Conservation (phyloP, 1,140 invertebrate species). For the Drosophila nebulosa region DNA sequence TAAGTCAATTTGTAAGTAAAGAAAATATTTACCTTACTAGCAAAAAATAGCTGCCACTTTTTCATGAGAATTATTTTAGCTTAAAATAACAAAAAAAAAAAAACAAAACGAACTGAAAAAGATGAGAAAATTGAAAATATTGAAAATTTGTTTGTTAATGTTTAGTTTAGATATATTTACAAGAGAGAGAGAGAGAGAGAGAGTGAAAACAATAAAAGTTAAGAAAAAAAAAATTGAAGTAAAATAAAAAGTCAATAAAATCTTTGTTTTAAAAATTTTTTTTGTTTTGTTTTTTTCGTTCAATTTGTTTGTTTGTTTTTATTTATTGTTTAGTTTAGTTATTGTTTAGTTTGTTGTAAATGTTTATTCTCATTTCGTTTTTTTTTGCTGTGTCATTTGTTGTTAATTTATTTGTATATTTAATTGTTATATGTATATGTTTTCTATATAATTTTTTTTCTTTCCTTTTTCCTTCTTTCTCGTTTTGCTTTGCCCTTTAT, state of each 20-base stretch:
- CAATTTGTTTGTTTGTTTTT: slow-evolving; percentile 44
- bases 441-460: slow-evolving; percentile 47
- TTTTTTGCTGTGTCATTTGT: slow-evolving; percentile 56
- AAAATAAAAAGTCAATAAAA: slow-evolving; percentile 70
- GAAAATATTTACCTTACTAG: slow-evolving; percentile 80
- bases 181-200: too few species aligned
- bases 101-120: not conserved
- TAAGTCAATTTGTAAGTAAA: slow-evolving; percentile 74
- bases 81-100: slow-evolving; percentile 36
- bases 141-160: not conserved
- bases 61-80: slow-evolving; percentile 80
- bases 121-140: too few species aligned
- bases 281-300: slow-evolving; percentile 48
- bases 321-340: slow-evolving; percentile 33
- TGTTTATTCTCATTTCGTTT: slow-evolving; percentile 3
- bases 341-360: slow-evolving; percentile 52
- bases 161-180: slow-evolving; percentile 5
- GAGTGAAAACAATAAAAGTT: slow-evolving; percentile 15
- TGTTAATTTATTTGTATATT: slow-evolving; percentile 64
- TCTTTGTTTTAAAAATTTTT: slow-evolving; percentile 67
- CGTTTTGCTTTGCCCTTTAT: slow-evolving; percentile 56
- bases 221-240: slow-evolving; percentile 43
- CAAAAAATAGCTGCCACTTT: slow-evolving; percentile 78
- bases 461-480: slow-evolving; percentile 11
- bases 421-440: slow-evolving; percentile 74